Evolutionary conservation across 2,797 vertebrate genomes (phyloP), one percentile per base, ranked within the genome.

Genomic region (Sciurus carolinensis): DNA sequence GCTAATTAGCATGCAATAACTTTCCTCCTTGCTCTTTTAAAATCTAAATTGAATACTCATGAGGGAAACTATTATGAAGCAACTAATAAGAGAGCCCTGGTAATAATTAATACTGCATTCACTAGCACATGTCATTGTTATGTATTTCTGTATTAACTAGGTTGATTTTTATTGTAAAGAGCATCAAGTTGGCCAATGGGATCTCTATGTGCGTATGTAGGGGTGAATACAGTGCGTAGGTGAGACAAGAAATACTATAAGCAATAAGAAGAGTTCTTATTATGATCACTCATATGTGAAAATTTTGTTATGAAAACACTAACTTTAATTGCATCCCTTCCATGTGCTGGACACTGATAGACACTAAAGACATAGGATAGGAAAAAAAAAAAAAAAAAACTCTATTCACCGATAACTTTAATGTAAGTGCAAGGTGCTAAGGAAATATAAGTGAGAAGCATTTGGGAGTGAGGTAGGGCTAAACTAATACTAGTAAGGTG

Each of bases 1-100:
- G 57, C 79, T 96, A 77, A 97, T 98, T 97, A 95, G 95, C 67
- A 92, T 85, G 71, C 81, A 96, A 93, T 94, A 96, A 95, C 77
- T 92, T 94, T 64, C 28, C 73, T 96, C 92, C 69, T 85, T 89
- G 71, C 64, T 87, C 94, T 95, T 97, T 97, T 97, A 94, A 97
- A 97, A 97, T 97, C 72, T 54, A 89, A 82, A 91, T 75, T 59
- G 83, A 96, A 91, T 71, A 79, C 47, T 97, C 90, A 95, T 79
- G 87, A 97, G 73, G 50, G 95, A 84, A 79, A 26, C 18, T 91
- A 20, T 95, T 96, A 12, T 44, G 52, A 97, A 88, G 91, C 36
- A 77, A 50, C 87, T 98, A 96, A 97, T 87, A 94, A 64, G 76
- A 92, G 36, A 81, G 18, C 79, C 44, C 82, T 36, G 72, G 94